Evolutionary conservation across 92 coral and sea anemone genomes (phyloP).

Genomic region (Porites lobata): DNA sequence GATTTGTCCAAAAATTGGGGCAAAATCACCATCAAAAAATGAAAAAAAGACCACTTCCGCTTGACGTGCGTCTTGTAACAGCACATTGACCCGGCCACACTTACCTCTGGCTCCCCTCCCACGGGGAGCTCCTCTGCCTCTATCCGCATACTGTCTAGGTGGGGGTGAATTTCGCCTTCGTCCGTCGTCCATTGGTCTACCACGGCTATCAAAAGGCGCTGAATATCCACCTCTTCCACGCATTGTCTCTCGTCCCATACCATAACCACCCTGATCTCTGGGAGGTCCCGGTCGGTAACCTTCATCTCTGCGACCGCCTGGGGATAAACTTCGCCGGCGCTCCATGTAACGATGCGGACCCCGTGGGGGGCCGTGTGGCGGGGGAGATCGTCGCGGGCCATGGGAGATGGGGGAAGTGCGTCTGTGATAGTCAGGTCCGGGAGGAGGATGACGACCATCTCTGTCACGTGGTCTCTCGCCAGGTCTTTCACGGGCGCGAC

Average conservation of each 20-base stretch:
- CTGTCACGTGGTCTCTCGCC: constrained; percentile 84
- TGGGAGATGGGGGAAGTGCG: constrained; percentile 82
- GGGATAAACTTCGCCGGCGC: constrained; percentile 68
- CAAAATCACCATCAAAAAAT: too few relatives aligned
- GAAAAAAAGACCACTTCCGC: too few relatives aligned
- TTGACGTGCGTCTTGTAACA: not conserved
- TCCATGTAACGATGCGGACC: constrained; percentile 61
- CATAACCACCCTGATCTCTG: constrained; percentile 66
- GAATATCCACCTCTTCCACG: constrained; percentile 83
- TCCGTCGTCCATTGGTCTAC: constrained; percentile 69
- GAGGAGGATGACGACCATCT: constrained; percentile 54
- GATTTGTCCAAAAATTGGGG: too few relatives aligned
- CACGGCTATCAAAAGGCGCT: constrained; percentile 80
- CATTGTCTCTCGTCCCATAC: constrained; percentile 75
- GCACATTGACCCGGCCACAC: not conserved
- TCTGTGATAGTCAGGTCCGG: constrained; percentile 82
- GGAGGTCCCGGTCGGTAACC: constrained; percentile 85
- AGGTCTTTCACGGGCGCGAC: constrained; percentile 77
- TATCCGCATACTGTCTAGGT: constrained; percentile 73
- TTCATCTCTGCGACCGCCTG: constrained; percentile 82
- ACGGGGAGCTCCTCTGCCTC: constrained; percentile 76
- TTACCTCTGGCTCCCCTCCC: constrained; percentile 67
- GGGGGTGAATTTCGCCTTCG: constrained; percentile 81
- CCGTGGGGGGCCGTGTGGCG: constrained; percentile 71
- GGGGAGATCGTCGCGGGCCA: constrained; percentile 61